Evolutionary conservation across 2,888 invertebrate species (phyloP).

Genomic region (Gryllus longicercus): DNA sequence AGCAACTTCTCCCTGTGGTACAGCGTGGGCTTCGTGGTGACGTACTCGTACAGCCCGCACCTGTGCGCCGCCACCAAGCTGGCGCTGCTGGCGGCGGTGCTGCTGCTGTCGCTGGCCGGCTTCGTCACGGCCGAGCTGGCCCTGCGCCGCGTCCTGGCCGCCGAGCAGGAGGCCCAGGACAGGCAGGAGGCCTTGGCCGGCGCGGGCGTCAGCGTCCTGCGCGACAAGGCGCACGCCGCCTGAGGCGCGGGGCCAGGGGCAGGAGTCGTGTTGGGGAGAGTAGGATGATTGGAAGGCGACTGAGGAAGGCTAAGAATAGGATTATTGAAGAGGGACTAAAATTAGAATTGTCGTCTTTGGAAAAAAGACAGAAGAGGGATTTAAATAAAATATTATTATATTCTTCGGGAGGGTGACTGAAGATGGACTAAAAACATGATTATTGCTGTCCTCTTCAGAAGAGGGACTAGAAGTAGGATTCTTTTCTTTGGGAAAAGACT

Average conservation of each 20-base stretch:
- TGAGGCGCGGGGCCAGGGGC: neutral
- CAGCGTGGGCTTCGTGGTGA: neutral
- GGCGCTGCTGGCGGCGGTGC: neutral
- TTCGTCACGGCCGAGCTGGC: neutral
- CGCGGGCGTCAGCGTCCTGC: neutral
- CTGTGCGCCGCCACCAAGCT: conserved; percentile 17
- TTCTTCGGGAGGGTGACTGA: too few relatives aligned
- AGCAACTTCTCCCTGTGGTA: neutral
- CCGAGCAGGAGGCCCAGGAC: neutral
- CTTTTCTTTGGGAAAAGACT: too few relatives aligned
- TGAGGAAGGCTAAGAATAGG: too few relatives aligned
- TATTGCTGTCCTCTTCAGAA: too few relatives aligned
- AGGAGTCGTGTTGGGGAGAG: neutral
- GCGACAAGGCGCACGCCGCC: neutral
- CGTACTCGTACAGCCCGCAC: neutral
- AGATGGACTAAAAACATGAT: too few relatives aligned
- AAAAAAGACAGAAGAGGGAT: too few relatives aligned
- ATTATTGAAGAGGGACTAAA: too few relatives aligned
- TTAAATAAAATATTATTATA: too few relatives aligned
- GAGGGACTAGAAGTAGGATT: too few relatives aligned
- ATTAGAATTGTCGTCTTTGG: too few relatives aligned
- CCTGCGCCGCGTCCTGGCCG: neutral
- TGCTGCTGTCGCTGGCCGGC: neutral
- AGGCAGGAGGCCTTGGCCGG: neutral
- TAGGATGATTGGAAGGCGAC: too few relatives aligned